Base-by-base conservation (phyloP, 1,140 invertebrate genomes). In the Scaptomyza pallida region DNA sequence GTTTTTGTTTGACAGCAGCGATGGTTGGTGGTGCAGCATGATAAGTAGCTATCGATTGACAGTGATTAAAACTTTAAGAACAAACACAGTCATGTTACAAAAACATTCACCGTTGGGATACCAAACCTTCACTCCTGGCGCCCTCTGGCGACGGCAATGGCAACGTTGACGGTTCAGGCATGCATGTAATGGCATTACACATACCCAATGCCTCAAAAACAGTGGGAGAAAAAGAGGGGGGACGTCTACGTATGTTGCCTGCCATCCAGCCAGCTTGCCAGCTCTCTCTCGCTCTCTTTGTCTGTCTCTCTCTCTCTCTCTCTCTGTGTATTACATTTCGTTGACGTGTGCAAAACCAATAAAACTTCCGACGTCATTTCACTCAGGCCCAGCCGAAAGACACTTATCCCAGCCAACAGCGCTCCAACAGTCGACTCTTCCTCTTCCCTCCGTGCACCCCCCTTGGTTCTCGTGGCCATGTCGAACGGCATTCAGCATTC, bases 21-120 rank as follows among this genome's bases (percentile, higher is more conserved):
- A 4, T 4, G 21, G 21, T n/a, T 26, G 35, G 17, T 37, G 37
- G 26, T 88, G 73, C 74, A 86, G 82, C 74, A 88, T 86, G 81
- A 86, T 86, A 86, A 86, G 81, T 88, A 86, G 81, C 81, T 86
- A 86, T 86, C 81, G 81, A 86, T 86, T 86, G 81, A 86, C 81
- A 86, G 81, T 86, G 81, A 86, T 86, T 86, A 86, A 86, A 86
- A 86, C 81, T 86, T 86, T 88, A 88, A 86, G 88, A 88, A 81
- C 81, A 86, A 86, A 86, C 82, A 86, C 82, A 86, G 78, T 88
- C 81, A 86, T 81, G 82, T 85, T 80, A 64, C 80, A 85, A 70
- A 83, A 85, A 73, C 79, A 78, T 55, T 55, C 41, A 19, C 33
- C 13, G 4, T 41, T 43, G 41, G 33, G 61, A 51, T 15, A 67